Conservation (phyloP, 2,888 invertebrate genomes). For the Hedya salicella region DNA sequence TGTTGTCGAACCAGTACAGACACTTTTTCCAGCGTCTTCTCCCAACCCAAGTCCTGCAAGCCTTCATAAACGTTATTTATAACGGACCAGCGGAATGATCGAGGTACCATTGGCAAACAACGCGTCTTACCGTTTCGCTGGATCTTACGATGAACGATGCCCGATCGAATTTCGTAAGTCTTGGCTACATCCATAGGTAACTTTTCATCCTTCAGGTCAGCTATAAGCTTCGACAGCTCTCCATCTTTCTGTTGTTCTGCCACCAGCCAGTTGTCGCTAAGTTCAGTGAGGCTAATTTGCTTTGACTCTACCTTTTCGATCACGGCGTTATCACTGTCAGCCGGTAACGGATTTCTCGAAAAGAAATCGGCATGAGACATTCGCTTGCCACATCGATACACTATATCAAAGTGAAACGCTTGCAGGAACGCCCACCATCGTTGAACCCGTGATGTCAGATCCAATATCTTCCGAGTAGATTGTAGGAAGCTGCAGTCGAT, state of each 20-base stretch:
- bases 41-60: constrained; percentile 30
- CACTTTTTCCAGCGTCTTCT: too few relatives aligned
- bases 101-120: constrained; percentile 50
- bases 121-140: constrained; percentile 41
- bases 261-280: background rate
- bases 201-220: background rate
- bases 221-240: constrained; percentile 4
- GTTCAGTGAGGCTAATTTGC: constrained; percentile 7
- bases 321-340: background rate
- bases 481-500: constrained; percentile 13
- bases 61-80: constrained; percentile 51
- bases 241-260: constrained; percentile 16
- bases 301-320: background rate
- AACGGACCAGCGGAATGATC: constrained; percentile 51
- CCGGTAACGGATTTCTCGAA: constrained; percentile 3
- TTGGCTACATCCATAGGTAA: background rate
- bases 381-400: constrained; percentile 5
- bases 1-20: too few relatives aligned
- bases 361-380: constrained; percentile 4
- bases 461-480: background rate
- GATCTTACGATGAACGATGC: constrained; percentile 21
- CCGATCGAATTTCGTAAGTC: constrained; percentile 13
- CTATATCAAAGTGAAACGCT: constrained; percentile 15
- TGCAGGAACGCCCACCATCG: constrained; percentile 22
- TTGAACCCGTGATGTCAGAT: constrained; percentile 10